Conservation (phyloP, 2,113 vertebrate species). For the Stercorarius parasiticus region DNA sequence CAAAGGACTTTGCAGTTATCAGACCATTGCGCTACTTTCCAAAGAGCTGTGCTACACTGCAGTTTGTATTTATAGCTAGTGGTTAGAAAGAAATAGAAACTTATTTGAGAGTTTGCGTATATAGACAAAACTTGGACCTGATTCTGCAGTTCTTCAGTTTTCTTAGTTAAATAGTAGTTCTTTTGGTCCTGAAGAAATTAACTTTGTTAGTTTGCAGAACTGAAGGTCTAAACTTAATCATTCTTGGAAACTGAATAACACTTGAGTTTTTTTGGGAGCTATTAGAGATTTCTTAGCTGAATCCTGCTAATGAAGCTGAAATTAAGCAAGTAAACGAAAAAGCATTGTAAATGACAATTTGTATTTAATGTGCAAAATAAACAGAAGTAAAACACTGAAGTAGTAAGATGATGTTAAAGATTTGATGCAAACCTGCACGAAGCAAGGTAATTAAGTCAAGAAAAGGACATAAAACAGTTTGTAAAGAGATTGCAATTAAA, state of each 20-base stretch:
- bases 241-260: background rate
- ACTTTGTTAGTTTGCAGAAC: background rate
- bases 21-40: background rate
- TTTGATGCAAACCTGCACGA: conserved; percentile 28
- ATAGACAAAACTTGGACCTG: background rate
- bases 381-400: conserved; percentile 7
- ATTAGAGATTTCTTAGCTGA: conserved; percentile 8
- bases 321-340: conserved; percentile 20
- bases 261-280: background rate
- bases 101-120: background rate
- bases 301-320: background rate
- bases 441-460: conserved; percentile 31
- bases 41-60: background rate
- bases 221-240: background rate
- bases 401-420: background rate
- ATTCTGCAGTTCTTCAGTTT: background rate
- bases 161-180: background rate
- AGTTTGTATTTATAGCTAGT: background rate
- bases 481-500: conserved; percentile 52
- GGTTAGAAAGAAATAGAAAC: background rate
- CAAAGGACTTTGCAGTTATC: background rate
- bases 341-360: conserved; percentile 5
- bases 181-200: background rate
- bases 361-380: background rate
- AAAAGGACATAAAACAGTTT: conserved; percentile 40